Base-by-base conservation (phyloP, 2,797 vertebrate species). In the Dendrocincla tyrannina region DNA sequence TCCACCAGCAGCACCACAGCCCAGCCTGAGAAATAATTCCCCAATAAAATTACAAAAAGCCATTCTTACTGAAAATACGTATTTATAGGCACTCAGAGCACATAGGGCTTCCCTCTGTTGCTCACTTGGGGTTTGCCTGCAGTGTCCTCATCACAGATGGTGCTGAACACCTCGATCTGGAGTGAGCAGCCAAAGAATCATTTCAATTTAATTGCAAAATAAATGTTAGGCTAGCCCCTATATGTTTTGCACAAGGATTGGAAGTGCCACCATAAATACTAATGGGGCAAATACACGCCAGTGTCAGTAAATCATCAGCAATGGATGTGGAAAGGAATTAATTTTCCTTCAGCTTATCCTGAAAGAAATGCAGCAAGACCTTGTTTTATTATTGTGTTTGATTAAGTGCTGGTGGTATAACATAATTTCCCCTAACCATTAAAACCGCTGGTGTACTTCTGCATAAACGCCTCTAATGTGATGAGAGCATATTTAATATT, bases 401-500 rank as follows among this genome's bases (percentile, higher is more conserved):
- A 94, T 95, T 88, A 94, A 94, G 86, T 93, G 79, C 85, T 84
- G 25, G 60, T 85, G 49, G 67, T 52, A 39, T 30, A 89, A 78
- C 84, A 74, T 89, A 17, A 88, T 92, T 93, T 94, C 67, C 63
- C 68, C 70, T 30, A 72, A 52, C 91, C 88, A 59, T 95, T 91
- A 85, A 62, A 85, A 91, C 73, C 0, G 1, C 67, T 50, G 66
- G 62, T 88, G 53, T 56, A 58, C 64, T 92, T 85, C 62, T 52
- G 79, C 55, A 24, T 79, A 89, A 94, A 95, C 1, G 22, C 47
- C 72, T 86, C 76, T 88, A 41, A 94, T 75, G 76, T 28, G 60
- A 88, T 55, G 70, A 84, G 67, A 58, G n/a, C 39, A 16, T 82
- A 79, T 91, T 96, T 92, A 96, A 92, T 92, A 89, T 94, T 96